Evolutionary conservation across 2,797 vertebrate species (phyloP), one percentile per base, ranked within the genome.

Genomic region (Kryptopterus vitreolus): DNA sequence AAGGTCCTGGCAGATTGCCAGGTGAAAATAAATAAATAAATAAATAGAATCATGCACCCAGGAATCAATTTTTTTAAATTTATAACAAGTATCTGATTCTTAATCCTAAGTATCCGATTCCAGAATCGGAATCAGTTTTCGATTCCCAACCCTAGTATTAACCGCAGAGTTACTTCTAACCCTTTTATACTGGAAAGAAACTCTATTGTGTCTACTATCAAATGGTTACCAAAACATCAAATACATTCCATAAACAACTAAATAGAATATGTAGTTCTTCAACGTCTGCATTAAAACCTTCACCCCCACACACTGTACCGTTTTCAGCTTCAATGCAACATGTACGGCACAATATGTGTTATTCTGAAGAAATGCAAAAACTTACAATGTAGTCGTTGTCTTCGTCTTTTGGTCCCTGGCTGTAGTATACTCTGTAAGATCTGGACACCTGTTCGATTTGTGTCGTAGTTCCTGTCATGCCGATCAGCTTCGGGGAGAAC

Each of bases 321-420:
- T 1, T 18, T 58, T 38, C 26, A 3, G 10, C 1, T 10, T 59
- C 20, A 72, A 16, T 2, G 16, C 26, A 57, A 57, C 38, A 24
- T 57, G 8, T 79, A 72, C 4, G 33, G 35, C 5, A 0, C 1
- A 6, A 35, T 55, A 29, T 55, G 22, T 20, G 3, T 61, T 2
- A 29, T 57, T 76, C 43, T 43, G 5, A 46, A 48, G 1, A 6
- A 9, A 78, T 35, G 22, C 35, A 13, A 0, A n/a, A 20, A 95
- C 98, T 98, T 87, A 99, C 98, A 29, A 99, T 99, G 89, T 99
- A 99, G 91, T 99, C 98, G 0, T 93, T 94, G 88, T 99, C 98
- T 66, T 99, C 96, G 1, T 99, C 98, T 87, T 93, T 97, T 22
- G 98, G 98, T 29, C 98, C 98, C 52, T 96, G 94, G 0, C 98